Evolutionary conservation across 1,140 invertebrate species (phyloP).

Genomic region (Thereuonema tuberculata): DNA sequence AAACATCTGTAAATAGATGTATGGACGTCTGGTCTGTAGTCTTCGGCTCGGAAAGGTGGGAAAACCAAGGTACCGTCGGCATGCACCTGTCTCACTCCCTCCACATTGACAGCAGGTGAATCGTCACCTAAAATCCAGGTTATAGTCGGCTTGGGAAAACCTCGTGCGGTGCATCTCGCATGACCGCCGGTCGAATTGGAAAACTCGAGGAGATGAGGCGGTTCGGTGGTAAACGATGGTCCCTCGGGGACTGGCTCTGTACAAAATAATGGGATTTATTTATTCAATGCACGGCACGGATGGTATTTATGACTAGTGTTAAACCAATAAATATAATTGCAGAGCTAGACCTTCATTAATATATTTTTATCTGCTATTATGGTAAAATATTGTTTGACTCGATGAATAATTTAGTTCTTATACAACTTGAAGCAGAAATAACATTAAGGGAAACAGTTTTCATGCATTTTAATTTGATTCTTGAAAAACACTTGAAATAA

Average conservation of each 20-base stretch:
- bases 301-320: too few relatives aligned
- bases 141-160: background rate
- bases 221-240: background rate
- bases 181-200: background rate
- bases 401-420: too few relatives aligned
- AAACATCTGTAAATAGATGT: constrained; percentile 27
- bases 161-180: background rate
- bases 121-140: background rate
- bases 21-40: constrained; percentile 28
- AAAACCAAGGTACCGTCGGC: constrained; percentile 32
- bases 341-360: too few relatives aligned
- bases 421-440: too few relatives aligned
- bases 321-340: too few relatives aligned
- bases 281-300: too few relatives aligned
- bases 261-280: too few relatives aligned
- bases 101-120: background rate
- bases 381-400: too few relatives aligned
- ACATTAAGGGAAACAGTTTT: too few relatives aligned
- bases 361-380: too few relatives aligned
- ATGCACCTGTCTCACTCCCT: background rate
- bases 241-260: background rate
- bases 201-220: background rate
- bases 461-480: too few relatives aligned
- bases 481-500: too few relatives aligned
- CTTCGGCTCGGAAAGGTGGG: constrained; percentile 25